A percentile compares a stretch with the other conserved stretches of the same genome.
Conservation (phyloP, 2,113 vertebrate genomes). For the Paraplagusia blochii region DNA sequence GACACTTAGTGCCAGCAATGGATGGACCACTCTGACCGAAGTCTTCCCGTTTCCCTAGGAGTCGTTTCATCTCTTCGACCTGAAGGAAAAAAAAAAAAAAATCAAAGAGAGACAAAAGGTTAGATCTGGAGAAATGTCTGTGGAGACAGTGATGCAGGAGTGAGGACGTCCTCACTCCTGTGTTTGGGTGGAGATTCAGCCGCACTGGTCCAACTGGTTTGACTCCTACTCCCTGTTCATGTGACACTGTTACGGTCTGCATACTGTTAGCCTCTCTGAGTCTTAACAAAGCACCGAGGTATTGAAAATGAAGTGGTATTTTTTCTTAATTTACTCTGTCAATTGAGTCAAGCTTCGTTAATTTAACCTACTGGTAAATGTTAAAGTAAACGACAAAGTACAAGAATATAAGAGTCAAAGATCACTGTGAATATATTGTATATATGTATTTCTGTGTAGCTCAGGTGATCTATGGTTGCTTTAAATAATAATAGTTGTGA, state of each 20-base stretch:
- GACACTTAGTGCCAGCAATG: background rate
- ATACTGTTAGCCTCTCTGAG: too few relatives aligned
- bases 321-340: too few relatives aligned
- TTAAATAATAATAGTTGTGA: too few relatives aligned
- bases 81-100: background rate
- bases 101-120: background rate
- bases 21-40: background rate
- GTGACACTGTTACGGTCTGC: background rate
- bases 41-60: accelerated
- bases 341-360: too few relatives aligned
- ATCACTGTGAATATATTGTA: too few relatives aligned
- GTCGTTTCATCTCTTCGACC: constrained; percentile 1
- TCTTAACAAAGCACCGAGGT: too few relatives aligned
- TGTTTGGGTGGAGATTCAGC: background rate
- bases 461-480: too few relatives aligned
- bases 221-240: background rate
- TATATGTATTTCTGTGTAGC: too few relatives aligned
- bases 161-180: background rate
- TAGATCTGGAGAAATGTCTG: background rate
- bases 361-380: too few relatives aligned
- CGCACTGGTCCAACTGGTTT: background rate
- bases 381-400: too few relatives aligned
- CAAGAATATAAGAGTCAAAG: too few relatives aligned
- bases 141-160: background rate
- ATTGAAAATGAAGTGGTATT: too few relatives aligned